Percentiles rank a stretch among this genome's conserved stretches.
These are phyloP conservation scores for Nannoperca australis DNA, from an alignment of 2,797 vertebrate species.

Conservation along the genomic window DNA sequence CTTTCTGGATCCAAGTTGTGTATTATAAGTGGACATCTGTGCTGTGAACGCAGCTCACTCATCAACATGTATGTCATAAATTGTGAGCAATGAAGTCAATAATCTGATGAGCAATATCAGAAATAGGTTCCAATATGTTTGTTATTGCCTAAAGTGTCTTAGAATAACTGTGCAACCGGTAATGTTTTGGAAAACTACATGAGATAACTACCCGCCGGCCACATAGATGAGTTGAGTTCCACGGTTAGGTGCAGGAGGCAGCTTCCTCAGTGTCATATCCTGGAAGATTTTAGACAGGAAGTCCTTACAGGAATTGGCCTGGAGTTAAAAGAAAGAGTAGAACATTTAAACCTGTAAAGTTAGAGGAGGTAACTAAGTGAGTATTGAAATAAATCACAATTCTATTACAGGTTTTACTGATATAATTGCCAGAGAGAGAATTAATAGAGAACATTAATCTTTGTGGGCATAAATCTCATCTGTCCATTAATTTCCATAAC, in stretches of 20 bases:
- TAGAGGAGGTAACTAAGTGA: not conserved
- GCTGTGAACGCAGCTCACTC: not conserved
- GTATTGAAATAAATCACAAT: not conserved
- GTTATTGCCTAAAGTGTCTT: not conserved
- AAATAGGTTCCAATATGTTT: not conserved
- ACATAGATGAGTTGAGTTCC: conserved; percentile 89
- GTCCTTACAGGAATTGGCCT: conserved; percentile 88
- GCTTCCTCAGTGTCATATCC: conserved; percentile 88
- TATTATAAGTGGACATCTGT: not conserved
- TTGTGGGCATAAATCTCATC: not conserved
- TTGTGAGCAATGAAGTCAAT: not conserved
- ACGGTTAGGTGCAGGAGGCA: conserved; percentile 82
- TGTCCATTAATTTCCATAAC: not conserved
- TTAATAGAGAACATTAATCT: not conserved
- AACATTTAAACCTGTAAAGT: not conserved
- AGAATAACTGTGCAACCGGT: not conserved
- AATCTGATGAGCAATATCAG: not conserved
- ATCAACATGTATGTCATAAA: not conserved
- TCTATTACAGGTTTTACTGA: not conserved
- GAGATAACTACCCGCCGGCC: conserved; percentile 79
- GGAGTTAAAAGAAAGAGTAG: conserved; percentile 9
- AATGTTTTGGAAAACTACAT: not conserved
- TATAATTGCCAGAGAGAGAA: not conserved
- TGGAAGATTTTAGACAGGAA: conserved; percentile 91
- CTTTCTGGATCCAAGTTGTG: not conserved